Base-by-base conservation (phyloP, 2,888 invertebrate species). In the Paralinhomoeus sp. region DNA sequence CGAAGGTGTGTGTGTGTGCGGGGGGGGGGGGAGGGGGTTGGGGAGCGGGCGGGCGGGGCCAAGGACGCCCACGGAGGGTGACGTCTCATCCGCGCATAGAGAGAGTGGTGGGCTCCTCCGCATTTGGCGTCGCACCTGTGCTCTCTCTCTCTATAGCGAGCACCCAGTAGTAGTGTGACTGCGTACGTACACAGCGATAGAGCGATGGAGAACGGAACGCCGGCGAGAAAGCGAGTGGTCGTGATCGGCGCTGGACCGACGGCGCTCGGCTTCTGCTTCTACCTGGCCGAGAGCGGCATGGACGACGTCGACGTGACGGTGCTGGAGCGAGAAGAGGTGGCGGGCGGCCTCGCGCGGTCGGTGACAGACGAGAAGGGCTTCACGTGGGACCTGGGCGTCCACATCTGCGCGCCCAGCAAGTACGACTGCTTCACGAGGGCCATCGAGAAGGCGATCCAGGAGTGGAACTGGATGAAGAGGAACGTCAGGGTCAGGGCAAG, bases 301-400 rank as follows among this genome's bases (percentile, higher is more conserved):
- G n/a, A 31, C 31, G 9, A 15, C 9, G 9, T 51, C 18, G 18
- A 47, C 17, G 45, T 51, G 20, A 40, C 34, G 20, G 43, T 52
- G 15, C 36, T 52, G 18, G 52, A 52, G 36, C 40, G 39, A 24
- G 51, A 51, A 37, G 7, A 18, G 3, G 48, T 50, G 37, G 41
- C 48, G 5, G 52, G 52, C 17, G 52, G 52, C 15, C 43, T 52
- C 24, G 53, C 51, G 17, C 33, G 45, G 13, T 48, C 53, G 5
- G 41, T 52, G 15, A 45, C 45, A 20, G 52, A 52, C 40, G 40
- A 42, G n/a, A 33, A 45, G 18, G 52, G 52, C 15, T 52, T 52
- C 42, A 45, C 43, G 17, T 52, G 52, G 52, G 52, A 52, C 38
- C 34, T 53, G 18, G 52, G 52, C 12, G 49, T 52, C 12, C 52